Percentiles rank a stretch among this genome's conserved stretches.
Evolutionary conservation across 2,797 vertebrate genomes (phyloP).

Genomic region (Sebastes trivittatus): DNA sequence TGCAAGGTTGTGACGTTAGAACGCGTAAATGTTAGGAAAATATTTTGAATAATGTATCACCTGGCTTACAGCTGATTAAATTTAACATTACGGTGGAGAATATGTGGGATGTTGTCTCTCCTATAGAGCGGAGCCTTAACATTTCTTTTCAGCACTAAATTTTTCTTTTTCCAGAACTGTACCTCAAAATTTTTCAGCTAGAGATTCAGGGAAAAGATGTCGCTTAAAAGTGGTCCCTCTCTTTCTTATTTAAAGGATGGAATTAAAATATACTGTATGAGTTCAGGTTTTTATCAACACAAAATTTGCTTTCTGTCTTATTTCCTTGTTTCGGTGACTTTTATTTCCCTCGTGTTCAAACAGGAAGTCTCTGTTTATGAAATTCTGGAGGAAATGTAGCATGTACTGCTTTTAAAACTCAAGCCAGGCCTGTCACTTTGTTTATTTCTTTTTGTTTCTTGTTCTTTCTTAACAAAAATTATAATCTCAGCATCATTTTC

Average conservation of each 20-base stretch:
- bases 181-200: conserved; percentile 68
- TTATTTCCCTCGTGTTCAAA: conserved; percentile 70
- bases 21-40: conserved; percentile 70
- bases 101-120: conserved; percentile 37
- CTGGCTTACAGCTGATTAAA: conserved; percentile 65
- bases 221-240: conserved; percentile 67
- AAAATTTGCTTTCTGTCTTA: conserved; percentile 44
- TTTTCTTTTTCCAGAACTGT: conserved; percentile 59
- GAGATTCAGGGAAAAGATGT: conserved; percentile 77
- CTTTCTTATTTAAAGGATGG: conserved; percentile 63
- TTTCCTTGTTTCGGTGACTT: conserved; percentile 73
- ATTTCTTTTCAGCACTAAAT: conserved; percentile 69
- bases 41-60: conserved; percentile 74
- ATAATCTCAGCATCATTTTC: conserved; percentile 71
- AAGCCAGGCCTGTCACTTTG: conserved; percentile 71
- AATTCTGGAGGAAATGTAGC: conserved; percentile 81
- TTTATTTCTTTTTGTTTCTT: conserved; percentile 33
- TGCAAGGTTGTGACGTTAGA: conserved; percentile 72
- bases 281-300: conserved; percentile 61
- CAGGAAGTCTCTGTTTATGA: conserved; percentile 78
- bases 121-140: conserved; percentile 75
- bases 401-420: conserved; percentile 79
- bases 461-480: conserved; percentile 75
- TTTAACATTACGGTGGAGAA: conserved; percentile 36
- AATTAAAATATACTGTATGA: conserved; percentile 53